phyloP scores from a whole-genome alignment of 2,113 vertebrate species.

The Vicugna pacos region DNA sequence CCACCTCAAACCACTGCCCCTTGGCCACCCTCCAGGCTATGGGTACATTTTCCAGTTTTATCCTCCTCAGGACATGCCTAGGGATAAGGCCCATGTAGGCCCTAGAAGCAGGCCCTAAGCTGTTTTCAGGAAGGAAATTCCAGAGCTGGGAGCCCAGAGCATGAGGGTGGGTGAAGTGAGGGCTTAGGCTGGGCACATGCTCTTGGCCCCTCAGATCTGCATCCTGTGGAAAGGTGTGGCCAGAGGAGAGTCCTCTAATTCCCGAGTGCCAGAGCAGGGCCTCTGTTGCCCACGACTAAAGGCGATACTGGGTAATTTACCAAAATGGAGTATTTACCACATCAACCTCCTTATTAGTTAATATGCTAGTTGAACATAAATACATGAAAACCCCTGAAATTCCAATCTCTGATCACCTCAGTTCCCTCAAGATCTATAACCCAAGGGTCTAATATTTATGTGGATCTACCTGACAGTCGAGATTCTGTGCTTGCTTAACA shows the following conservation, averaged over 20 bases:
- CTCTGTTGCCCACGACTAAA: background rate
- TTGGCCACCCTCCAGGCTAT: background rate
- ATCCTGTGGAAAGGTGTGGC: background rate
- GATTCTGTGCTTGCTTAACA: constrained; percentile 45
- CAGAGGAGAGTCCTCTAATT: background rate
- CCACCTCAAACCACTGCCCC: background rate
- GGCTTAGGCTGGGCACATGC: background rate
- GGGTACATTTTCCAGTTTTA: background rate
- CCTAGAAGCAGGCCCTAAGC: background rate
- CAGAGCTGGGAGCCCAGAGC: background rate
- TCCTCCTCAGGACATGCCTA: background rate
- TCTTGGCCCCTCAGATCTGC: background rate
- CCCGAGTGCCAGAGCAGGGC: background rate
- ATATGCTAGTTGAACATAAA: constrained; percentile 19
- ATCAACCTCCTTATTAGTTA: background rate
- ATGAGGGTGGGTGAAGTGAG: fast-evolving
- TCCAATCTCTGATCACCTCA: constrained; percentile 12
- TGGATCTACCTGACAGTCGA: background rate
- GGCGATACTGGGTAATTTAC: background rate
- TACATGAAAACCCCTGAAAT: constrained; percentile 27
- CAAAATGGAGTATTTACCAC: constrained; percentile 29
- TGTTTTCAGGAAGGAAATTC: background rate
- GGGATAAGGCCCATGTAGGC: background rate
- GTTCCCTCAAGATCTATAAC: constrained; percentile 26
- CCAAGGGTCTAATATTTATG: background rate